Evolutionary conservation across 2,888 invertebrate genomes (phyloP), one percentile per base, ranked within the genome.

Genomic region (Chymomyza procnemis): DNA sequence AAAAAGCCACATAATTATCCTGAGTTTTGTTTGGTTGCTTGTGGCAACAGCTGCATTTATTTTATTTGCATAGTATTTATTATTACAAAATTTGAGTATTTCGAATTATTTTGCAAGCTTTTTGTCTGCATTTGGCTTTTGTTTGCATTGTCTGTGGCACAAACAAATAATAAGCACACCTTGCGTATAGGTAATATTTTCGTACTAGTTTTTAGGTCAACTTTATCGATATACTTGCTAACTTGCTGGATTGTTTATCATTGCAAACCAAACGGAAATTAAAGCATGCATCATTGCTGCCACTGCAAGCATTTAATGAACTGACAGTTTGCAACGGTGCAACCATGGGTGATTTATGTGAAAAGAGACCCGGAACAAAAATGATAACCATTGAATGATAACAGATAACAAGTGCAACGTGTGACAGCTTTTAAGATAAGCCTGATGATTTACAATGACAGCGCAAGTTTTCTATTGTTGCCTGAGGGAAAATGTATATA

Each of bases 321-420:
- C 80, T 83, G 85, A 83, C 82, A 82, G 73, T 72, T 66, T 61
- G 41, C 57, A 56, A 16, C 52, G 46, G 60, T 75, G 75, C 80
- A 82, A 62, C 85, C 76, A 80, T 85, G 74, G 63, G 70, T 85
- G 85, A 83, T 81, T 81, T 78, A 74, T 83, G 74, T 64, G 1
- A 1, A 1, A 21, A 56, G 16, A n/a, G 30, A n/a, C n/a, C n/a
- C 4, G 30, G 1, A 3, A 26, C 21, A 18, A 54, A 54, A 62
- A 57, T 56, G 47, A 26, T 57, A 66, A 65, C 21, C 12, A 21
- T 22, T 8, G 22, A 62, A 47, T 50, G 26, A 26, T 30, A 46
- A 59, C 19, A 57, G 65, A 59, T 30, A 34, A 48, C 34, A 12
- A 41, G 34, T 41, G 34, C 12, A 12, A 9, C 9, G 34, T 9